phyloP scores from a whole-genome alignment of 1,140 invertebrate species.

The Nephila pilipes region DNA sequence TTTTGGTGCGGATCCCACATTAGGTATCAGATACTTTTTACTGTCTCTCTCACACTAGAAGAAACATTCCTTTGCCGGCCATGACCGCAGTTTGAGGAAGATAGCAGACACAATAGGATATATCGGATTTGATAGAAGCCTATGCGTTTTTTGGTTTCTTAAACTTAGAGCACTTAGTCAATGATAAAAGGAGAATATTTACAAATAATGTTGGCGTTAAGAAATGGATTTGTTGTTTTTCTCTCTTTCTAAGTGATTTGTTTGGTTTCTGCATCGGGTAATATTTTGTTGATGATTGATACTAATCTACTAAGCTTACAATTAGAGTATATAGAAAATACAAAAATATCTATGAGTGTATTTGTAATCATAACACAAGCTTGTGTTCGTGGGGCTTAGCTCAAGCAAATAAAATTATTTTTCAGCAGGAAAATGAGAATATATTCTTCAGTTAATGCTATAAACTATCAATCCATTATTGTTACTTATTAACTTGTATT shows the following conservation, averaged over 20 bases:
- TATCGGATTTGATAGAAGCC: conserved; percentile 12
- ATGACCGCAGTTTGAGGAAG: conserved; percentile 12
- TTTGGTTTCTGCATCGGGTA: too few relatives aligned
- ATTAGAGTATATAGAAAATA: neutral
- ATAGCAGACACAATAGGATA: conserved; percentile 5
- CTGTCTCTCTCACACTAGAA: conserved; percentile 16
- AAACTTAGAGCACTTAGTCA: neutral
- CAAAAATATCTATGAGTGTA: too few relatives aligned
- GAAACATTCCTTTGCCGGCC: conserved; percentile 12
- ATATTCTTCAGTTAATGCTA: too few relatives aligned
- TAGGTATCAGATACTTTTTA: conserved; percentile 15
- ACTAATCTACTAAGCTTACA: neutral
- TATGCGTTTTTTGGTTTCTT: neutral
- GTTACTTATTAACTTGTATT: too few relatives aligned
- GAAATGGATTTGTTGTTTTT: neutral
- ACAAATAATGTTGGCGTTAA: neutral
- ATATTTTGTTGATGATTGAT: neutral
- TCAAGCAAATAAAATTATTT: too few relatives aligned
- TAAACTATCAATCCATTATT: too few relatives aligned
- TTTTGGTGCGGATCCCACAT: conserved; percentile 7
- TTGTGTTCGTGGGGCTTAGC: too few relatives aligned
- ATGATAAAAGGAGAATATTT: neutral
- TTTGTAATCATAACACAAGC: too few relatives aligned
- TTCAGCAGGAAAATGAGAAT: too few relatives aligned
- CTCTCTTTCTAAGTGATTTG: neutral